Evolutionary conservation across 2,113 vertebrate species (phyloP).

Genomic region (Megatriorchis doriae): DNA sequence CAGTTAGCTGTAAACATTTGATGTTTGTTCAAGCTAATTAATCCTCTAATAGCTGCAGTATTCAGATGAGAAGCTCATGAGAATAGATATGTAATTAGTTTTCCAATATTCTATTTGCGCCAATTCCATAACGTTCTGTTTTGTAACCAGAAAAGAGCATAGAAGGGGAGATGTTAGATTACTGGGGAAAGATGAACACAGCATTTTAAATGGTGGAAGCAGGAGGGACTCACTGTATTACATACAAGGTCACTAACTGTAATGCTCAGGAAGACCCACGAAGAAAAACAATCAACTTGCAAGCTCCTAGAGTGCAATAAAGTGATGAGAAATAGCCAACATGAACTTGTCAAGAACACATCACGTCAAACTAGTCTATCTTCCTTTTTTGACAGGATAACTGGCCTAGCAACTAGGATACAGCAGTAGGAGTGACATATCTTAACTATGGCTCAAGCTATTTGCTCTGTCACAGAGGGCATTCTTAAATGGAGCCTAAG

Average conservation of each 20-base stretch:
- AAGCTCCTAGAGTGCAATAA: not conserved
- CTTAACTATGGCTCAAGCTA: not conserved
- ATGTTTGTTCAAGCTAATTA: conserved; percentile 23
- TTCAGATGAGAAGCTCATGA: not conserved
- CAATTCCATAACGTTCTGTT: not conserved
- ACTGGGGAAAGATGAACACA: not conserved
- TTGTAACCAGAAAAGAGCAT: not conserved
- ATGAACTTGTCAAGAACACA: not conserved
- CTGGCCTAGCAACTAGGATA: not conserved
- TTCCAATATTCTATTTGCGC: not conserved
- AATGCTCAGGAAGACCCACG: not conserved
- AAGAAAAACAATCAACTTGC: not conserved
- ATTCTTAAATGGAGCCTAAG: not conserved
- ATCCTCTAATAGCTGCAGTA: not conserved
- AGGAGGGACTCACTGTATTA: not conserved
- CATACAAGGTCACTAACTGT: not conserved
- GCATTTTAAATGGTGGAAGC: not conserved
- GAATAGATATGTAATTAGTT: not conserved
- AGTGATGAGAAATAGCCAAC: not conserved
- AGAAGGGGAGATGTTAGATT: not conserved
- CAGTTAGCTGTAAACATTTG: not conserved
- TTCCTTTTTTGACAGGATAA: not conserved
- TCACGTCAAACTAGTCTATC: not conserved
- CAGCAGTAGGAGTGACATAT: not conserved
- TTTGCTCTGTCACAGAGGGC: not conserved